Evolutionary conservation across 2,113 vertebrate genomes (phyloP).

Genomic region (Silurus glanis): DNA sequence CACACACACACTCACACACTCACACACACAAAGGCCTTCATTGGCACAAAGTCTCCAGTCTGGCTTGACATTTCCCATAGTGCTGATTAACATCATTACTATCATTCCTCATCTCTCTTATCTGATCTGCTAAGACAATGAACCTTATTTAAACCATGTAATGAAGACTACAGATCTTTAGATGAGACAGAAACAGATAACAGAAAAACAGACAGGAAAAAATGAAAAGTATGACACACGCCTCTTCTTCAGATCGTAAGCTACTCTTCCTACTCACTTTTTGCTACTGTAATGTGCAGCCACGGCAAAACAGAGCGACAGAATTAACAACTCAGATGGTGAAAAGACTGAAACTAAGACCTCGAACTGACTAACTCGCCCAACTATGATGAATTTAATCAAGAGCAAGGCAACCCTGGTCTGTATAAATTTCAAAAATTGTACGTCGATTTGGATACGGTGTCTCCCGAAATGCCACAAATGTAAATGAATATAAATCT

Average conservation of each 20-base stretch:
- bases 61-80: neutral
- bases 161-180: neutral
- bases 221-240: neutral
- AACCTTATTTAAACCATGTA: neutral
- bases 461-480: no score
- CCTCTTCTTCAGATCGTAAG: neutral
- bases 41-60: neutral
- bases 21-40: neutral
- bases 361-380: neutral
- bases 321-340: neutral
- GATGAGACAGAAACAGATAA: neutral
- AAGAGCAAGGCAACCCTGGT: no score
- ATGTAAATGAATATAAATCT: no score
- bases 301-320: neutral
- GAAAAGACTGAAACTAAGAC: neutral
- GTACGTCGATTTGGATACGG: no score
- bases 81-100: neutral
- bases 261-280: neutral
- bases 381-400: neutral
- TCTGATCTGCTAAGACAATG: slow-evolving; percentile 11
- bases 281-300: neutral
- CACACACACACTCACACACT: neutral
- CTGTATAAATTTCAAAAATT: no score
- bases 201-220: neutral
- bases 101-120: neutral